phyloP scores from a whole-genome alignment of 2,797 vertebrate species.

The Halcyon chelicuti region DNA sequence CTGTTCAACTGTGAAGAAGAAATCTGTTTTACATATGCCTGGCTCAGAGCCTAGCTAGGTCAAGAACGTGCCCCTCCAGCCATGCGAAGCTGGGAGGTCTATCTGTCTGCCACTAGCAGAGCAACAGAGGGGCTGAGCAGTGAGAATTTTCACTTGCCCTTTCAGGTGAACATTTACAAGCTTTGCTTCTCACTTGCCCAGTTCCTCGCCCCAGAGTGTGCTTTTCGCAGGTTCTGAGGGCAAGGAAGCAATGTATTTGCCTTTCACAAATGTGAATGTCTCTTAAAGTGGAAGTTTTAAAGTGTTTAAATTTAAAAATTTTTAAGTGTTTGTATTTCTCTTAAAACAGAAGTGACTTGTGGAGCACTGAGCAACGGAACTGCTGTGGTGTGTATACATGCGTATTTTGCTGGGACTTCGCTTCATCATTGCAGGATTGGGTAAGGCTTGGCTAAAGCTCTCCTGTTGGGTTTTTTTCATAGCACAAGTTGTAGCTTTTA shows the following conservation, averaged over 20 bases:
- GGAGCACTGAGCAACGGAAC: background rate
- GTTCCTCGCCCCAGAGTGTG: background rate
- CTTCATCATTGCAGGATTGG: background rate
- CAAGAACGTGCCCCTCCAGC: background rate
- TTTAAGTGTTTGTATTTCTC: background rate
- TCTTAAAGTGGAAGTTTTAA: background rate
- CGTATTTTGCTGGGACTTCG: conserved; percentile 3
- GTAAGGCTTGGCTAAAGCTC: background rate
- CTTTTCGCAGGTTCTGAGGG: background rate
- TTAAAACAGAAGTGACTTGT: background rate
- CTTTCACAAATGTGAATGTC: background rate
- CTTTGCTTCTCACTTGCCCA: background rate
- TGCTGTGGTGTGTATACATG: background rate
- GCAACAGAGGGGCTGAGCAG: background rate
- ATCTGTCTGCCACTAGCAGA: background rate
- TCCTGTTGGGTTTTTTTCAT: background rate
- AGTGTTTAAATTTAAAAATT: background rate
- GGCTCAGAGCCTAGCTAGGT: background rate
- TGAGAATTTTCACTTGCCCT: background rate
- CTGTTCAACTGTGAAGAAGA: background rate
- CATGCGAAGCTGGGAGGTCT: background rate
- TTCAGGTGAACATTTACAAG: background rate
- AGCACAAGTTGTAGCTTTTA: background rate
- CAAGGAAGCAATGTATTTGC: background rate
- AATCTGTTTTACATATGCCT: background rate